Base-by-base conservation (phyloP, 2,797 vertebrate species). In the Mormyrus hasselquistii region DNA sequence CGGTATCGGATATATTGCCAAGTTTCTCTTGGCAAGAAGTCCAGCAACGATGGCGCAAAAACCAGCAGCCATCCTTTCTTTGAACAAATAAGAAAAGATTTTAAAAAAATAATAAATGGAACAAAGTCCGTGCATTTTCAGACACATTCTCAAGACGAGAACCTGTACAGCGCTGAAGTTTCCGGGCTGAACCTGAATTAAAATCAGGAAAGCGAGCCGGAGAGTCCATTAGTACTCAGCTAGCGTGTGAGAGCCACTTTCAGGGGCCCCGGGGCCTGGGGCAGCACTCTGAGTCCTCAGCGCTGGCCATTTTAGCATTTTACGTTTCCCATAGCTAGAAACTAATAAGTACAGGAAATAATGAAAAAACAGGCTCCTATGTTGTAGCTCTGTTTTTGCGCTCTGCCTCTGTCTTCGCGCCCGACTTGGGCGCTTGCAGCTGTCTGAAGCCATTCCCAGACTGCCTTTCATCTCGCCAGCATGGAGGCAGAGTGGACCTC, bases 391-490 rank as follows among this genome's bases (percentile, higher is more conserved):
- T 86, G n/a, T 88, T 22, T 73, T 86, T 38, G n/a, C 34, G 8
- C 53, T 59, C 53, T 34, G n/a, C 62, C 34, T 65, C 2, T 83
- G 57, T 34, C 22, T 14, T 12, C 4, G 7, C 3, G 55, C 3
- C 85, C 38, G 29, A 19, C 8, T 44, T 52, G 38, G 22, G 47
- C 47, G n/a, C 55, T 6, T 7, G 44, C 59, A 87, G 88, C 49
- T 3, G 29, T 62, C 12, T 69, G 19, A 16, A 38, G 44, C 83
- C 44, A 25, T 57, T 22, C 86, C n/a, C 41, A 44, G 65, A 87
- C 41, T 55, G 85, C 89, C 79, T 90, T 90, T 90, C 82, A 90
- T 88, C 89, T 86, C 57, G 2, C 10, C 14, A 19, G 87, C 52
- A 62, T 12, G 49, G 47, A 47, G 79, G 82, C 38, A 22, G 25